Percentiles rank a stretch among this genome's conserved stretches.
Conservation (phyloP, 2,113 vertebrate genomes). For the Uropsilus gracilis region DNA sequence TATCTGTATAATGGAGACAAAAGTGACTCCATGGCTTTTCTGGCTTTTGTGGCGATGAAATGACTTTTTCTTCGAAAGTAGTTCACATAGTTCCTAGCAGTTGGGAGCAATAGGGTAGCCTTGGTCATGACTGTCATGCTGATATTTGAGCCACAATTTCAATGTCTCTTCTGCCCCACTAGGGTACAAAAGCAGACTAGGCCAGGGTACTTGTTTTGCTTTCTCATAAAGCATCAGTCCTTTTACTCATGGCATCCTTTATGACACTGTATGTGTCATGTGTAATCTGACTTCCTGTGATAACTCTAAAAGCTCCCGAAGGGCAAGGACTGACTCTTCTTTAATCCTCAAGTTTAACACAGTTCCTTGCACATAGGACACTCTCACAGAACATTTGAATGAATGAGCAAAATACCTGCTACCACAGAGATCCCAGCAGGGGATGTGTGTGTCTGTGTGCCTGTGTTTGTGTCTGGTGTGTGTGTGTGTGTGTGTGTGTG, state of each 20-base stretch:
- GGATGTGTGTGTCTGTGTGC: too few species aligned
- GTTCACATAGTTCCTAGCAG: not conserved
- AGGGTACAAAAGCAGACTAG: not conserved
- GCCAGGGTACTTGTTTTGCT: not conserved
- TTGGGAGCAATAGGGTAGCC: not conserved
- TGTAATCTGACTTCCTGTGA: not conserved
- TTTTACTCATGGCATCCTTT: not conserved
- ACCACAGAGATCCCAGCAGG: too few species aligned
- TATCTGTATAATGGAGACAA: not conserved
- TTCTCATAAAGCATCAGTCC: not conserved
- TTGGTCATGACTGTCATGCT: not conserved
- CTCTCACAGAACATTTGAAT: not conserved
- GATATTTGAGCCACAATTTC: not conserved
- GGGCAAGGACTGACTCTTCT: not conserved
- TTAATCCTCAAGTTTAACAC: not conserved
- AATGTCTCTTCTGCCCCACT: not conserved
- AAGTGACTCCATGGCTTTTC: not conserved
- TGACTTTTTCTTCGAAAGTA: not conserved
- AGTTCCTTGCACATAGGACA: not conserved
- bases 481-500: not conserved
- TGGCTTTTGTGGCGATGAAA: not conserved
- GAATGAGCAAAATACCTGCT: not conserved
- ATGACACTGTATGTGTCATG: not conserved
- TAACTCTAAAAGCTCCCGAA: not conserved
- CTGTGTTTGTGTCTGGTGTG: not conserved